Evolutionary conservation across 2,888 invertebrate genomes (phyloP), one percentile per base, ranked within the genome.

Genomic region (Chaitophorus viminalis): DNA sequence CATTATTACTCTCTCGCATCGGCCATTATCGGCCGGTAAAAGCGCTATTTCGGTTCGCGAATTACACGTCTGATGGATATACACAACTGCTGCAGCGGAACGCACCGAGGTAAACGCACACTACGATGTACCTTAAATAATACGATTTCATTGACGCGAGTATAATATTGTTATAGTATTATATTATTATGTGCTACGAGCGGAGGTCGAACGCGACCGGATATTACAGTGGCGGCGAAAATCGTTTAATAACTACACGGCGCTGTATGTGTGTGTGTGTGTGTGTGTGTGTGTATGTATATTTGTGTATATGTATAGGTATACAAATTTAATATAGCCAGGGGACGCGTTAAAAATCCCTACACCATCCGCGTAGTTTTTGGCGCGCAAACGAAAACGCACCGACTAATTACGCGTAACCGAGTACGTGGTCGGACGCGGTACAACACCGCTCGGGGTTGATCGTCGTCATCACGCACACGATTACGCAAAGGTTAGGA

Each of bases 321-420:
- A n/a, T n/a, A n/a, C n/a, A n/a, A n/a, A n/a, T n/a, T n/a, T n/a
- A n/a, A 36, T 36, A 36, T 25, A 33, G 82, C 11, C 70, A 46
- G 18, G 82, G 31, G 82, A 82, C 82, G 3, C 36, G 31, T 82
- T 82, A 52, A 72, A 82, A 83, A n/a, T 83, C 75, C 74, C 60
- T 75, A 75, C 54, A 75, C 36, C 83, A n/a, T n/a, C n/a, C n/a
- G n/a, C 31, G 60, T 5, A 68, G 81, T 81, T 81, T 29, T 25
- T 39, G 54, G 17, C 54, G 31, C 81, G 82, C 52, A 52, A 82
- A 82, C 82, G 52, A 82, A 82, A 70, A 82, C 72, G 82, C 68
- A 14, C 11, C 70, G 72, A 82, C 82, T 82, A 72, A 82, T 81
- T 81, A 81, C 39, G 65, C 65, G 79, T 39, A 68, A 68, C 79